phyloP scores from a whole-genome alignment of 1,140 invertebrate genomes.

The Megalopta genalis region DNA sequence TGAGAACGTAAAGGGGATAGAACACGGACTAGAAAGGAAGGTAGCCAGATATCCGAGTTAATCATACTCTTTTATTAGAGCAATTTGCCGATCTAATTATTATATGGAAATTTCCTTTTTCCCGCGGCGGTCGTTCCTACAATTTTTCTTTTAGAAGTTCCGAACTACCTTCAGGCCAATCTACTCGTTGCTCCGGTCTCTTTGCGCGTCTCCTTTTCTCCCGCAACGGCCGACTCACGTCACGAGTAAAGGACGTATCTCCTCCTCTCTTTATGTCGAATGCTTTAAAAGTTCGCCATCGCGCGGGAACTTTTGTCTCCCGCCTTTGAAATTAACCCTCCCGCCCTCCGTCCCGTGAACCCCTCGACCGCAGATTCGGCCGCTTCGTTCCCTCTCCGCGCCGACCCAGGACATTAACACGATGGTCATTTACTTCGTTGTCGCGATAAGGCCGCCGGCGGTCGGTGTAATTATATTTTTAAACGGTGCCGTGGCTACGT shows the following conservation, averaged over 20 bases:
- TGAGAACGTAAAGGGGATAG: constrained; percentile 1
- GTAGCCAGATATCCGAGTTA: constrained; percentile 61
- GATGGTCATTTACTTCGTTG: constrained; percentile 52
- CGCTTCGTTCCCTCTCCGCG: too few relatives aligned
- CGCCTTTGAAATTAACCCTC: constrained; percentile 55
- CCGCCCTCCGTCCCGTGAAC: background rate
- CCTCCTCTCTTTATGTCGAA: constrained; percentile 65
- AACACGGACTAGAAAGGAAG: constrained; percentile 1
- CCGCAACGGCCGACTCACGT: background rate
- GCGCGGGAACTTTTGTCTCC: constrained; percentile 65
- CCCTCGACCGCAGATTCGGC: too few relatives aligned
- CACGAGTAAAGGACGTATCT: constrained; percentile 36
- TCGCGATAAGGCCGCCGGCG: constrained; percentile 48
- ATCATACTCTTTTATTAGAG: constrained; percentile 71
- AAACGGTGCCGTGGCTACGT: background rate
- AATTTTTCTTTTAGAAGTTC: constrained; percentile 68
- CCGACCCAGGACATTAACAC: constrained; percentile 40
- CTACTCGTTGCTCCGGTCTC: constrained; percentile 17
- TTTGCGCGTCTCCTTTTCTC: background rate
- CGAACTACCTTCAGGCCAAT: constrained; percentile 60
- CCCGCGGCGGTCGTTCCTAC: constrained; percentile 50
- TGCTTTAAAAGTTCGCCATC: constrained; percentile 66
- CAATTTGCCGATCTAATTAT: constrained; percentile 73
- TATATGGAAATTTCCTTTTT: constrained; percentile 70
- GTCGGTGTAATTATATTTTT: constrained; percentile 52